These are phyloP conservation scores for Syritta pipiens DNA, from an alignment of 2,888 invertebrate species.

Conservation along the genomic window DNA sequence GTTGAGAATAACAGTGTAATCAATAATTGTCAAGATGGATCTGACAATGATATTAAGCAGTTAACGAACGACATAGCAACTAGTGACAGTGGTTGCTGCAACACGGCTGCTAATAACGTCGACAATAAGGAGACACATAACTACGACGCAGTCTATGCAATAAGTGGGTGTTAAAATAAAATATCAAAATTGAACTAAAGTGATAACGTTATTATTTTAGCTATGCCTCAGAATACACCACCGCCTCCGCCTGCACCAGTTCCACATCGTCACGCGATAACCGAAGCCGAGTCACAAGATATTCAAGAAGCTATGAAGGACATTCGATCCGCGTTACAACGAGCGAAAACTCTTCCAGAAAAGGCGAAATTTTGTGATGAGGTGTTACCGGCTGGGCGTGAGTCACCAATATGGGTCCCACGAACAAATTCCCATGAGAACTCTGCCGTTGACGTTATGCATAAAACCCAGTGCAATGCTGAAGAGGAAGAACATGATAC, in stretches of 20 bases:
- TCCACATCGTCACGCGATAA: constrained; percentile 78
- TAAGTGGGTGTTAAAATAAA: constrained; percentile 69
- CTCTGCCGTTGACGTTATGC: constrained; percentile 62
- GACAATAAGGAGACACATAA: constrained; percentile 70
- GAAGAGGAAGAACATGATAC: constrained; percentile 95
- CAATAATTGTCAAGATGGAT: constrained; percentile 63
- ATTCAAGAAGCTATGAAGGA: constrained; percentile 87
- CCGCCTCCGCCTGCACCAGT: constrained; percentile 82
- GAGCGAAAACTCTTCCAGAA: constrained; percentile 78
- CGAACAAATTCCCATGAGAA: constrained; percentile 71
- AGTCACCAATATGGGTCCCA: constrained; percentile 79
- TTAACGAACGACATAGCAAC: constrained; percentile 70
- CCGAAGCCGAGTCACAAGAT: constrained; percentile 82
- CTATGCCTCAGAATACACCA: constrained; percentile 78
- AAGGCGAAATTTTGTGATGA: constrained; percentile 78
- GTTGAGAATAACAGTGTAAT: constrained; percentile 62
- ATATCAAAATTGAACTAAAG: neutral
- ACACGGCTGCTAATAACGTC: constrained; percentile 68
- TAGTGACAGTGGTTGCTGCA: constrained; percentile 71
- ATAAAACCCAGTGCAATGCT: constrained; percentile 70
- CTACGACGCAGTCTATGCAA: constrained; percentile 76
- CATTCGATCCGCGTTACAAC: constrained; percentile 88
- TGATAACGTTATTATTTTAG: constrained; percentile 18
- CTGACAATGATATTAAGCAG: constrained; percentile 65
- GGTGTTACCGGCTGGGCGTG: constrained; percentile 75